Conservation (phyloP, 2,113 vertebrate genomes). For the Ophiodon elongatus region DNA sequence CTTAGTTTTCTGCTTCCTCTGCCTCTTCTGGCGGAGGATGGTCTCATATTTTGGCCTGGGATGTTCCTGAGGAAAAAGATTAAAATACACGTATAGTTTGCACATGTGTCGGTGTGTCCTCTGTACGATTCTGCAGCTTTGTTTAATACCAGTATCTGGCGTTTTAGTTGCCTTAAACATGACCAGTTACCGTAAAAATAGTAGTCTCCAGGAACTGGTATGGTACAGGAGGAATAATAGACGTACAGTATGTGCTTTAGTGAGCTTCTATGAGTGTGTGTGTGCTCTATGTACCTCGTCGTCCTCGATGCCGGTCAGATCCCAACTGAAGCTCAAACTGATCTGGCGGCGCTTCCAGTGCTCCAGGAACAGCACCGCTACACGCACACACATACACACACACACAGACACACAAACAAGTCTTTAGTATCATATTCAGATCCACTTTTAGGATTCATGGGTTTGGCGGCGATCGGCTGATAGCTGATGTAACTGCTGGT, state of each 20-base stretch:
- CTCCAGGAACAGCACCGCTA: slow-evolving; percentile 96
- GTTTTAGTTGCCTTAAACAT: background rate
- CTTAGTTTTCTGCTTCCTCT: slow-evolving; percentile 83
- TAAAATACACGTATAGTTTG: too few species aligned
- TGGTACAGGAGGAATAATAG: background rate
- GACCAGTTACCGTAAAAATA: background rate
- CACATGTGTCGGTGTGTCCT: background rate
- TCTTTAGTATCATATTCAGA: background rate
- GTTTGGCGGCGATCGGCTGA: background rate
- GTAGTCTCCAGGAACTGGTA: background rate
- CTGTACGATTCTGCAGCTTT: background rate
- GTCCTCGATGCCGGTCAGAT: slow-evolving; percentile 95
- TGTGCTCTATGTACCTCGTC: slow-evolving; percentile 88
- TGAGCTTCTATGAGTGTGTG: background rate
- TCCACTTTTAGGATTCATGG: background rate
- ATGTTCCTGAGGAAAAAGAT: slow-evolving; percentile 86
- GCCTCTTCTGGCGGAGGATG: slow-evolving; percentile 90
- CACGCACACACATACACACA: slow-evolving; percentile 14
- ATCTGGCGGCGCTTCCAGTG: slow-evolving; percentile 98
- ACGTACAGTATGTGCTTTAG: background rate
- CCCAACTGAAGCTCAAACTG: slow-evolving; percentile 95
- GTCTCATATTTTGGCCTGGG: slow-evolving; percentile 95
- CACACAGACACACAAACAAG: slow-evolving; percentile 12
- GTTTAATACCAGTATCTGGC: background rate
- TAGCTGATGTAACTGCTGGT: background rate